These are phyloP conservation scores for Mustela nigripes DNA, from an alignment of 2,113 vertebrate species.

Conservation along the genomic window DNA sequence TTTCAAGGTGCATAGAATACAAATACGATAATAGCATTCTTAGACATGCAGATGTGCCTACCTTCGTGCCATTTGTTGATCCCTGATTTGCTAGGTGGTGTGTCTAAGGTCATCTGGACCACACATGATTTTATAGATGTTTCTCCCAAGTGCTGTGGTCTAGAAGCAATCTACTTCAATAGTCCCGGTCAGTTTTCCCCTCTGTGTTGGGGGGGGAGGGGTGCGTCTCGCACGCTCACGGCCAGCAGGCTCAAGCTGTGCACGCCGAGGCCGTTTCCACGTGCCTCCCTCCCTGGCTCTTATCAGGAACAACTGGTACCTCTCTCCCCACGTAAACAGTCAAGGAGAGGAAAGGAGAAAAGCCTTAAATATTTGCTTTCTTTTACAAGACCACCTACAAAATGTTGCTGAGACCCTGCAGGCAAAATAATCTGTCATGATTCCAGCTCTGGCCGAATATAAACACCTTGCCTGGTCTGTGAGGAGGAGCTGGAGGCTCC, in stretches of 20 bases:
- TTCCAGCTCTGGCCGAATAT: constrained; percentile 80
- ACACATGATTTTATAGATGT: neutral
- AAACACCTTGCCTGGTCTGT: constrained; percentile 83
- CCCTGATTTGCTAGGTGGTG: neutral
- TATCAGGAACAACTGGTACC: constrained; percentile 83
- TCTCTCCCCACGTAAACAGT: constrained; percentile 83
- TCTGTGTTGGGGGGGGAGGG: no score
- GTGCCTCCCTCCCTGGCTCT: neutral
- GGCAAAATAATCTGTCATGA: constrained; percentile 84
- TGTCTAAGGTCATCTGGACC: neutral
- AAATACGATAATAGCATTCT: neutral
- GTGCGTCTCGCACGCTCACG: fast-evolving
- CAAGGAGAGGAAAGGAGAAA: constrained; percentile 81
- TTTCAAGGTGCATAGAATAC: neutral
- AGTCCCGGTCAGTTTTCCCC: neutral
- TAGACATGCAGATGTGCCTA: no score
- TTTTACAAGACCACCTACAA: constrained; percentile 88
- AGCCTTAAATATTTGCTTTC: constrained; percentile 86
- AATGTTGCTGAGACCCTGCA: constrained; percentile 79
- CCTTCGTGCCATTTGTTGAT: neutral
- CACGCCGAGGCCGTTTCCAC: fast-evolving
- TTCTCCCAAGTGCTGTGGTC: neutral
- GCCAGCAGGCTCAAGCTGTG: neutral
- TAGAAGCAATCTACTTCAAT: neutral
- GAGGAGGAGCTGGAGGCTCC: neutral